A percentile compares a stretch with the other conserved stretches of the same genome.
These are phyloP conservation scores for Sialia sialis DNA, from an alignment of 2,113 vertebrate species.

Conservation along the genomic window DNA sequence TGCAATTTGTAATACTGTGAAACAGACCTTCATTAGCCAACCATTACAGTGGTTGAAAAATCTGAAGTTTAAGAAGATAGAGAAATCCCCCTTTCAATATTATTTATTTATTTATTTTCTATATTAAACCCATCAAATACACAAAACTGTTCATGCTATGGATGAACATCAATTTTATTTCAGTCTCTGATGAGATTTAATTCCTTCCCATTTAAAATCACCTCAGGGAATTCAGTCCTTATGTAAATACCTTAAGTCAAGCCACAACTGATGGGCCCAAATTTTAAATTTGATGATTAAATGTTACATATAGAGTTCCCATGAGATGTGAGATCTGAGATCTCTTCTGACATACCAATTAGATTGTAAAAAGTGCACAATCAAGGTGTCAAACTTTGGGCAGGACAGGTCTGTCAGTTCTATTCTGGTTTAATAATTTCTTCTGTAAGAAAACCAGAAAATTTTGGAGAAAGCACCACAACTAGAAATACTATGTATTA, in stretches of 20 bases:
- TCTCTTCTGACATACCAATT: background rate
- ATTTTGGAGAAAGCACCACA: background rate
- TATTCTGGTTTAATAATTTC: background rate
- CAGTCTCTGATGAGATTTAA: background rate
- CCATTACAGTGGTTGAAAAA: background rate
- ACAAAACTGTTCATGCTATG: background rate
- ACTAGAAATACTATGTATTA: background rate
- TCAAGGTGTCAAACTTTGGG: background rate
- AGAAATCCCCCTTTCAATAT: background rate
- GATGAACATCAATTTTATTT: background rate
- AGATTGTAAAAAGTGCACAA: background rate
- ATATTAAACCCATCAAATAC: background rate
- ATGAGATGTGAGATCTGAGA: rapidly evolving
- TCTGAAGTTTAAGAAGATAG: background rate
- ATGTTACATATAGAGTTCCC: background rate
- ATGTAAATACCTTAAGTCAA: background rate
- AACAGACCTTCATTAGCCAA: background rate
- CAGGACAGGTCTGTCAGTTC: background rate
- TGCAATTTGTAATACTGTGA: background rate
- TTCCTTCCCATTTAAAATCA: background rate
- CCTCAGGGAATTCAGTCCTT: background rate
- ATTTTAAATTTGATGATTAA: background rate
- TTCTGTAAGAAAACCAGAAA: background rate
- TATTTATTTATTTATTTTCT: background rate
- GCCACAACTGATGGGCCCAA: background rate